Evolutionary conservation across 2,888 invertebrate species (phyloP).

Genomic region (Tenthredo livida): DNA sequence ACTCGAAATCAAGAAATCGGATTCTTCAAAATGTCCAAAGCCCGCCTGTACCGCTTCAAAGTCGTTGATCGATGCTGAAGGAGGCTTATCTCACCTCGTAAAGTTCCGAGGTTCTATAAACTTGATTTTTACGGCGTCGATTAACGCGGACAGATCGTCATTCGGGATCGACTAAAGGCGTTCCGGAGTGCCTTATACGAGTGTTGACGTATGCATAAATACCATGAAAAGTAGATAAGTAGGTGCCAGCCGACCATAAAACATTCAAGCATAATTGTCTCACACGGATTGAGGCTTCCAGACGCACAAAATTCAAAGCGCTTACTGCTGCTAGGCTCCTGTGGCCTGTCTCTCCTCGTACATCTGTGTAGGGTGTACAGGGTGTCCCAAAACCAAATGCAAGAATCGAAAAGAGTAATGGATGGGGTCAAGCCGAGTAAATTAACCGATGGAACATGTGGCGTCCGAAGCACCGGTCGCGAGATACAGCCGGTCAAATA

Average conservation of each 20-base stretch:
- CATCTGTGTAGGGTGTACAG: neutral
- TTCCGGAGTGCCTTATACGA: neutral
- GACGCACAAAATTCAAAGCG: neutral
- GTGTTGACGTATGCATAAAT: slow-evolving; percentile 32
- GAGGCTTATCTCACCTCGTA: slow-evolving; percentile 12
- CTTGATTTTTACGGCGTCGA: slow-evolving; percentile 32
- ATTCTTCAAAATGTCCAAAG: neutral
- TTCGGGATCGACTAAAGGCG: slow-evolving; percentile 31
- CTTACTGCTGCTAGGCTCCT: neutral
- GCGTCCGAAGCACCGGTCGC: no score
- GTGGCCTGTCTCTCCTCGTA: neutral
- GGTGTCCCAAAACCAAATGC: no score
- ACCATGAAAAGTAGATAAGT: neutral
- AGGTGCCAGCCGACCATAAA: neutral
- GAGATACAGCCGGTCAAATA: no score
- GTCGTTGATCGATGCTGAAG: slow-evolving; percentile 3
- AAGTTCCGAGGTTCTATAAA: slow-evolving; percentile 36
- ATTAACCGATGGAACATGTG: no score
- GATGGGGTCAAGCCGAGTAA: no score
- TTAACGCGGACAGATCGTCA: slow-evolving; percentile 44
- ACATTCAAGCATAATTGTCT: slow-evolving; percentile 8
- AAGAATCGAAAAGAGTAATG: no score
- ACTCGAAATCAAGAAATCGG: neutral
- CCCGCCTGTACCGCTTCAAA: neutral
- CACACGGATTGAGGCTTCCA: neutral